These are phyloP conservation scores for Meteorus colon DNA, from an alignment of 2,888 invertebrate species.

Conservation along the genomic window DNA sequence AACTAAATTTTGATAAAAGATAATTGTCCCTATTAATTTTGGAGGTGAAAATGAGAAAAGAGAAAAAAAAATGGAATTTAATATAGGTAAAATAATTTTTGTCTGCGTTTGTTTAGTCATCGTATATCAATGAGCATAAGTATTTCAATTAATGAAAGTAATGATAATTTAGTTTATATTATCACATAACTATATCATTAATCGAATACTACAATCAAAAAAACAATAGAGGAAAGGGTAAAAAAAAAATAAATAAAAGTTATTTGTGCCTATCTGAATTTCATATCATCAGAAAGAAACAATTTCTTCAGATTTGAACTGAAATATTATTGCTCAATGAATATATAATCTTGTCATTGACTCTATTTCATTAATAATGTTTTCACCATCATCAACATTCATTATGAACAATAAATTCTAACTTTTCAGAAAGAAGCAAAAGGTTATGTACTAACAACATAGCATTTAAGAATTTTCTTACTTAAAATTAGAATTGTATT, in stretches of 20 bases:
- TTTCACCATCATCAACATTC: not conserved
- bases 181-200: not conserved
- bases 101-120: not conserved
- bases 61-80: no score
- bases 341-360: slow-evolving; percentile 8
- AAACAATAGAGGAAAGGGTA: not conserved
- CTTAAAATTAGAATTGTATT: slow-evolving; percentile 23
- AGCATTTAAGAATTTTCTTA: not conserved
- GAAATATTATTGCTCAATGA: slow-evolving; percentile 5
- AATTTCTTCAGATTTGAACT: not conserved
- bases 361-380: not conserved
- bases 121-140: not conserved
- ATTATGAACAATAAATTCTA: slow-evolving; percentile 4
- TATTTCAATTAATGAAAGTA: slow-evolving; percentile 7
- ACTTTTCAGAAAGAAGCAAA: not conserved
- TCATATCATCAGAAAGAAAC: not conserved
- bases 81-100: not conserved
- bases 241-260: not conserved
- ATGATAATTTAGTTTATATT: not conserved
- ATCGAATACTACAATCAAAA: slow-evolving; percentile 6
- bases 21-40: not conserved
- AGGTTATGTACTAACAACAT: not conserved
- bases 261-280: not conserved
- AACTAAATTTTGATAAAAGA: not conserved
- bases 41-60: no score